These are phyloP conservation scores for Sminthurides aquaticus DNA, from an alignment of 2,888 invertebrate species.

Conservation along the genomic window DNA sequence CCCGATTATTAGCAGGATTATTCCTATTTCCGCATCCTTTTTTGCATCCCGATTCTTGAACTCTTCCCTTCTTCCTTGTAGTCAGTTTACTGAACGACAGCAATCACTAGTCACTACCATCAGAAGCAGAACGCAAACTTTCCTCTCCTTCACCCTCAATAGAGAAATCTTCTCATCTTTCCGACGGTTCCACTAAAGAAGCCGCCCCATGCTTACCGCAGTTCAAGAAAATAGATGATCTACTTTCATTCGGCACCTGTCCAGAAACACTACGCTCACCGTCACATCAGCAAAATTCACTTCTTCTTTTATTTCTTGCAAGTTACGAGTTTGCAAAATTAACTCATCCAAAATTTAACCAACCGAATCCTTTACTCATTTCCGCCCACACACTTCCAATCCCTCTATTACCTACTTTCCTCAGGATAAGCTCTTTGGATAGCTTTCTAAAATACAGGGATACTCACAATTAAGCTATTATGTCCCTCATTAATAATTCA, in stretches of 20 bases:
- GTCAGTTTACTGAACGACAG: background rate
- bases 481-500: too few species aligned
- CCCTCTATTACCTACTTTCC: background rate
- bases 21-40: slow-evolving; percentile 4
- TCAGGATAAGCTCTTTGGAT: background rate
- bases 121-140: background rate
- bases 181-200: background rate
- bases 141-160: background rate
- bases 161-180: background rate
- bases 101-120: background rate
- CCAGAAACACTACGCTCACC: background rate
- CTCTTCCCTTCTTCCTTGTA: background rate
- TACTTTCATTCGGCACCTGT: slow-evolving; percentile 7
- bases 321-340: background rate
- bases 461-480: background rate
- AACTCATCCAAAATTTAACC: background rate
- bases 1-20: slow-evolving; percentile 2
- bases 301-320: background rate
- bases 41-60: background rate
- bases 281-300: background rate
- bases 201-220: background rate
- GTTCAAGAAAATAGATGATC: background rate
- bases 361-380: background rate
- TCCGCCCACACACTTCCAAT: too few species aligned
- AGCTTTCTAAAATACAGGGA: background rate